Evolutionary conservation across 2,888 invertebrate genomes (phyloP).

Genomic region (Pollenia angustigena): DNA sequence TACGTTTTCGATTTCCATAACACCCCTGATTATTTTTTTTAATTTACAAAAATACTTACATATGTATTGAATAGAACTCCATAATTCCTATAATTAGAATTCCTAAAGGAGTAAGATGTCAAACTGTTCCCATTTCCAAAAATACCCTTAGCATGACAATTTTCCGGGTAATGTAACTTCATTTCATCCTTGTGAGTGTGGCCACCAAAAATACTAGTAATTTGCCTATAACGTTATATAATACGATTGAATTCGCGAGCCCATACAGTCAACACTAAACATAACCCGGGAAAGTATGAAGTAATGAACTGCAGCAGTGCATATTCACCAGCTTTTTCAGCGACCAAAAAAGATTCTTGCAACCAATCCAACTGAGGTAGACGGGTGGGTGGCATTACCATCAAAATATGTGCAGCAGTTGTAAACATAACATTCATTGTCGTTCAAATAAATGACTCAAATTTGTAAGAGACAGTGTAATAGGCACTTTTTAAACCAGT

Average conservation of each 20-base stretch:
- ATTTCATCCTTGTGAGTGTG: slow-evolving; percentile 92
- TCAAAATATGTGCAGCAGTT: slow-evolving; percentile 89
- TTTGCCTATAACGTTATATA: too few species aligned
- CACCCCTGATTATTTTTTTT: too few species aligned
- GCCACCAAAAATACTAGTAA: slow-evolving; percentile 90
- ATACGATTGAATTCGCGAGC: too few species aligned
- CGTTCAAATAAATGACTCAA: slow-evolving; percentile 91
- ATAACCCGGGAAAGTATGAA: too few species aligned
- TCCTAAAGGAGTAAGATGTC: slow-evolving; percentile 89
- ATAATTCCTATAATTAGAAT: slow-evolving; percentile 93
- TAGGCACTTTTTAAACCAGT: slow-evolving; percentile 91
- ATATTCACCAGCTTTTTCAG: slow-evolving; percentile 90
- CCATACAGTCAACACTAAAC: too few species aligned
- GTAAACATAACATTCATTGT: slow-evolving; percentile 87
- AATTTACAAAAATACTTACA: slow-evolving; percentile 84
- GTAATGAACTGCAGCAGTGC: slow-evolving; percentile 93
- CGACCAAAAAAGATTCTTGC: slow-evolving; percentile 88
- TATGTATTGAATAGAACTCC: slow-evolving; percentile 87
- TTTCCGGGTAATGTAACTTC: slow-evolving; percentile 87
- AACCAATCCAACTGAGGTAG: slow-evolving; percentile 92
- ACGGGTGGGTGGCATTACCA: slow-evolving; percentile 87
- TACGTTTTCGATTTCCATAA: too few species aligned
- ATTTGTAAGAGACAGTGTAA: slow-evolving; percentile 88
- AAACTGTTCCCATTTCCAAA: slow-evolving; percentile 94
- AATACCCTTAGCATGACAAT: slow-evolving; percentile 86